phyloP scores from a whole-genome alignment of 2,888 invertebrate genomes.

The Temnothorax unifasciatus region DNA sequence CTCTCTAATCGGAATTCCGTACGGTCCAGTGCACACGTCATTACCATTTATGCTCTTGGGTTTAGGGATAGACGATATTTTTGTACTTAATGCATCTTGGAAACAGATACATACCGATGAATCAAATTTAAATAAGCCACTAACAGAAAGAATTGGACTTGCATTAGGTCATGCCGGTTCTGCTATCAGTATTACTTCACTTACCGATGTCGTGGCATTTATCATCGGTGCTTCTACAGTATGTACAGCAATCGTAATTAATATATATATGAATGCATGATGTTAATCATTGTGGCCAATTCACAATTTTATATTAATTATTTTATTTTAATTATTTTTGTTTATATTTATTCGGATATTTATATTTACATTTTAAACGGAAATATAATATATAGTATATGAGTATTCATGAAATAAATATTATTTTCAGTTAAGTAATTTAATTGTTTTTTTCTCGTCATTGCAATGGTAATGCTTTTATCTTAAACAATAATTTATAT shows the following conservation, averaged over 20 bases:
- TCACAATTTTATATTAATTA: not conserved
- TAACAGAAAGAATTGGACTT: constrained; percentile 90
- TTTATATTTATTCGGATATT: not conserved
- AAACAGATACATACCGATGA: constrained; percentile 88
- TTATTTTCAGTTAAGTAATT: constrained; percentile 11
- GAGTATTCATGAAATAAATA: not conserved
- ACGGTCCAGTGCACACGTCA: constrained; percentile 94
- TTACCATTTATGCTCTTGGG: constrained; percentile 94
- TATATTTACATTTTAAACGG: constrained; percentile 2
- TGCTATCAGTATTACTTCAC: constrained; percentile 93
- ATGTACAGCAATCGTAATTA: constrained; percentile 72
- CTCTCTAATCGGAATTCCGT: constrained; percentile 90
- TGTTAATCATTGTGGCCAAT: not conserved
- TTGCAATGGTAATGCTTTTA: not conserved
- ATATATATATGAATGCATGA: not conserved
- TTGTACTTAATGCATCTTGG: constrained; percentile 94
- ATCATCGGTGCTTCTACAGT: constrained; percentile 93
- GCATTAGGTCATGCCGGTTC: constrained; percentile 94
- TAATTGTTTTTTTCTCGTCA: not conserved
- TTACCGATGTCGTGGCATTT: constrained; percentile 94
- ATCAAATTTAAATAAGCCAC: constrained; percentile 87
- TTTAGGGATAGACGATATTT: constrained; percentile 94
- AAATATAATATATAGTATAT: not conserved
- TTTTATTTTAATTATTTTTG: not conserved
- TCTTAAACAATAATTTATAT: not conserved